These are phyloP conservation scores for zebrafish (Danio rerio) DNA, from an alignment of 2,113 vertebrate species.

Conservation along the genomic window DNA sequence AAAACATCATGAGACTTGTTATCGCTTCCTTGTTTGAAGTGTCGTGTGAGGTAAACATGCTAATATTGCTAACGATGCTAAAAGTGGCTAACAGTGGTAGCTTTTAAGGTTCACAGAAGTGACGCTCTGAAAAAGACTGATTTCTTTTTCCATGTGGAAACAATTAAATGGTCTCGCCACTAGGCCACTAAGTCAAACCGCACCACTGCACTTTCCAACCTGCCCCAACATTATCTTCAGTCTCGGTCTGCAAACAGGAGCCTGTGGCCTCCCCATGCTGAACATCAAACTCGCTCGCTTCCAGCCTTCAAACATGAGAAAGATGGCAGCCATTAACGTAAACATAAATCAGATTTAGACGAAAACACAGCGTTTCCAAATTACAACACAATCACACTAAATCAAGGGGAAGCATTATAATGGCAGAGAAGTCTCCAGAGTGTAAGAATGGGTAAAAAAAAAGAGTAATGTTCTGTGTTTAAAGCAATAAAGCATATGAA, in stretches of 20 bases:
- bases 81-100: neutral
- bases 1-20: neutral
- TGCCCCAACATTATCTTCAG: constrained; percentile 15
- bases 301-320: neutral
- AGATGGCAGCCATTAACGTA: neutral
- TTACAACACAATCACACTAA: neutral
- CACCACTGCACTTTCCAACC: constrained; percentile 7
- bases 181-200: neutral
- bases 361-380: neutral
- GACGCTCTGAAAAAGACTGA: neutral
- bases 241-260: constrained; percentile 21
- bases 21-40: neutral
- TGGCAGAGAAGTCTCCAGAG: neutral
- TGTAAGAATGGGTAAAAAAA: neutral
- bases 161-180: constrained; percentile 2
- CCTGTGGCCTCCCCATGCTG: neutral
- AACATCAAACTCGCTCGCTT: neutral
- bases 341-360: constrained; percentile 6
- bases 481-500: neutral
- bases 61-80: neutral
- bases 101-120: neutral
- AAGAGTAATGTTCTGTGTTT: too few relatives aligned
- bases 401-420: neutral
- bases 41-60: neutral
- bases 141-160: constrained; percentile 1